Base-by-base conservation (phyloP, 1,140 invertebrate species). In the Ceratina australensis region DNA sequence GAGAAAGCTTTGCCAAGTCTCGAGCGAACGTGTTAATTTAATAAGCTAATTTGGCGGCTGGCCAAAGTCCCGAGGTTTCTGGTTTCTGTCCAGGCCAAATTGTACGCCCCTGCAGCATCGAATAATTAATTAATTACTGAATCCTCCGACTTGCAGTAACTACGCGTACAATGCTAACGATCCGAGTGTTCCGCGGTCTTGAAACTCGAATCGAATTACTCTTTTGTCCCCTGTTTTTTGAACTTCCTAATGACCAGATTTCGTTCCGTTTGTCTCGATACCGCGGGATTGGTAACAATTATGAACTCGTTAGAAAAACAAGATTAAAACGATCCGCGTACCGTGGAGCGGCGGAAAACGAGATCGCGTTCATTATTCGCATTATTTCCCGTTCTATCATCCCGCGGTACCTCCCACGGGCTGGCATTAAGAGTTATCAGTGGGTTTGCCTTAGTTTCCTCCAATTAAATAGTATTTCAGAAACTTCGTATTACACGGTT, bases 21-120 rank as follows among this genome's bases (percentile, higher is more conserved):
- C 61, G n/a, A 22, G 66, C 60, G 79, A 81, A 82, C 74, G 86
- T 83, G 81, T 85, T 87, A 88, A 84, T 87, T 88, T 89, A 89
- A 89, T 88, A 88, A 89, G 83, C 83, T 87, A 87, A 88, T 89
- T 89, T 89, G 88, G 86, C 81, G 75, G 57, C 56, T 66, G 63
- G 83, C 85, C 87, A 89, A 83, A 63, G 66, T 83, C 72, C 81
- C 81, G 72, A 82, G 80, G 87, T 82, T 87, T 86, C 85, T 81
- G 83, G 68, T 86, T 80, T 78, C 61, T 60, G 69, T 83, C 67
- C 83, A 69, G 80, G 69, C 80, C 67, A 87, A 87, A 88, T 85
- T 88, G 24, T 78, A 64, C 69, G 56, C 61, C 72, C 33, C 50
- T 72, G 60, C 65, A 63, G 65, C 52, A 54, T 82, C 57, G 74